These are phyloP conservation scores for Oreamnos americanus DNA, from an alignment of 2,113 vertebrate species.

Conservation along the genomic window DNA sequence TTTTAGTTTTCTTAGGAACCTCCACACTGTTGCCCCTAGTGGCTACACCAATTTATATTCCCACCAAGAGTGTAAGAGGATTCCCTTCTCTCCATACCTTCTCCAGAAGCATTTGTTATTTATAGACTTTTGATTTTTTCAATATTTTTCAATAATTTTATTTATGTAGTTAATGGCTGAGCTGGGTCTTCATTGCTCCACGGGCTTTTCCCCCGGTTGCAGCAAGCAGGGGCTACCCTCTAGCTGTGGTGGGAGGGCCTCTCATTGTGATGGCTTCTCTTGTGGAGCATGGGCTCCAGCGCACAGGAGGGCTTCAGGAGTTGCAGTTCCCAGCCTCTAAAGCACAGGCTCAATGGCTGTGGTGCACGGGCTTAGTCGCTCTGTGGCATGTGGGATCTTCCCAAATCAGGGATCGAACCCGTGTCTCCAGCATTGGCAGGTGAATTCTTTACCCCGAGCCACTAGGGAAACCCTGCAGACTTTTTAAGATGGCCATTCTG, in stretches of 20 bases:
- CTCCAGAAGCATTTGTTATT: background rate
- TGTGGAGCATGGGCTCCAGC: background rate
- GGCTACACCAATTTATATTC: background rate
- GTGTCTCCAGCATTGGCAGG: background rate
- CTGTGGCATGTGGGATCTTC: background rate
- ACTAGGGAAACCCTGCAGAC: background rate
- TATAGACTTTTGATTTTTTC: background rate
- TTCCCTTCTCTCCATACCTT: background rate
- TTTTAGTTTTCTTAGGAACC: background rate
- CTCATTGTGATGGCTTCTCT: background rate
- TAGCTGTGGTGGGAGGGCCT: background rate
- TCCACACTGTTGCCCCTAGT: background rate
- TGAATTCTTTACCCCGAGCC: background rate
- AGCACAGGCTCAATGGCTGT: background rate
- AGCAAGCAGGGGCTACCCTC: background rate
- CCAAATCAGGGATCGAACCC: background rate
- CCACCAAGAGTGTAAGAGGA: background rate
- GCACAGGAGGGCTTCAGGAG: background rate
- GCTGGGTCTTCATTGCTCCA: background rate
- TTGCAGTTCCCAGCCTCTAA: background rate
- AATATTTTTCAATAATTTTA: background rate
- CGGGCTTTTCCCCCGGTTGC: background rate
- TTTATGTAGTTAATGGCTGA: background rate
- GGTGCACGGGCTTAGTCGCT: background rate
- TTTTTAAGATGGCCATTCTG: background rate